Evolutionary conservation across 2,113 vertebrate genomes (phyloP), one percentile per base, ranked within the genome.

Genomic region (Ivindomyrus marchei): DNA sequence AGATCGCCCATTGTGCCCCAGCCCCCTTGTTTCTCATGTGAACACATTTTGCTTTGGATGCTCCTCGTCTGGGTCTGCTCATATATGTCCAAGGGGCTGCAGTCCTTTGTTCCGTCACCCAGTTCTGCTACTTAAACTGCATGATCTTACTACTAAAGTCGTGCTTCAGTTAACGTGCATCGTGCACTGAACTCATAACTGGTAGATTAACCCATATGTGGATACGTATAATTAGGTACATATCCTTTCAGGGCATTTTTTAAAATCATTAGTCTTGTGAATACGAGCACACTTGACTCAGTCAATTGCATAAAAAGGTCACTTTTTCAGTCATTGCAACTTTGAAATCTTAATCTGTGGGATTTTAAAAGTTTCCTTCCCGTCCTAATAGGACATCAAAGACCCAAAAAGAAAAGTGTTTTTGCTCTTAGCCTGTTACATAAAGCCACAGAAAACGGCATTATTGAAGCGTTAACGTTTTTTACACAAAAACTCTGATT

Each of bases 331-430:
- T 91, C 92, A 93, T 91, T 91, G 56, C 88, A 74, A 91, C 94
- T 95, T 95, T 95, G 94, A 95, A 91, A 93, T 92, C 92, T 93
- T 95, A 95, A 96, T 96, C 94, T 95, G 94, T 92, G 91, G 91
- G 93, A 94, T 93, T 94, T 93, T 39, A 93, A 92, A 92, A 93
- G 93, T 95, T 92, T 93, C 93, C 87, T 91, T 91, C 92, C 92
- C 74, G 90, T 56, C 85, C 89, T 93, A 93, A 93, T 90, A 91
- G 90, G 52, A 94, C 92, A 96, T 96, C 94, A 96, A 96, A 96
- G 94, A 74, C 93, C 62, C 90, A 52, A 21, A 53, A 91, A 70
- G 93, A 93, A 91, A 92, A 92, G 94, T 93, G 91, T 94, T 93
- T 94, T 95, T 94, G 93, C 90, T 95, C 93, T 93, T 91, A 93